Base-by-base conservation (phyloP, 1,140 invertebrate species). In the Dinothrombium tinctorium region DNA sequence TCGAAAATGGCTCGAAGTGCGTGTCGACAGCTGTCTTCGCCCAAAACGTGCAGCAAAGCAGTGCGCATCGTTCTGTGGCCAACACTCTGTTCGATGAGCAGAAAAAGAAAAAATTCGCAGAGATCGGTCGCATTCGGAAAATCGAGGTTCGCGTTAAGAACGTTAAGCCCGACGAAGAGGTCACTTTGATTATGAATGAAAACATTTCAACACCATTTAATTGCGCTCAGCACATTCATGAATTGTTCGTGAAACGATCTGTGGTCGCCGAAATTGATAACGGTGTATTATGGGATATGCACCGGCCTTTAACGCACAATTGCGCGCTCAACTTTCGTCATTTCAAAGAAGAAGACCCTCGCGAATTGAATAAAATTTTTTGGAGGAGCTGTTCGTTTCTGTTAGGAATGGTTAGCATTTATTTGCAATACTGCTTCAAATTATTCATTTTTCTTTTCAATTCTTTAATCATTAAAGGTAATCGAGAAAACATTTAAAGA, bases 351-450 rank as follows among this genome's bases (percentile, higher is more conserved):
- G 58, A 70, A 1, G 68, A 78, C 42, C 54, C 60, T 11, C 28
- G 20, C 21, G 22, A 49, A 8, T 44, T 52, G 9, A 67, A 68
- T 50, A 53, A 59, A 47, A 73, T 77, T 0, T 95, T 86, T 56
- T 94, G 87, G 87, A 64, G 82, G 36, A 76, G 75, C 1, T 87
- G 84, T 57, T 86, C 80, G 1, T 73, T 90, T 47, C 60, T 87
- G 35, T 54, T 94, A 1, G 52, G 52, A 14, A 37, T 46, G 31
- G 37, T 39, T 26, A 26, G 32, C 32, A 20, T 31, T 25, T 17
- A 17, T 15, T 11, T 29, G 21, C 24, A 4, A 8, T 5, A 21
- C 2, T 21, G 4, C 17, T 11, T 33, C 2, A 33, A 19, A 20
- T 40, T 4, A 26, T 40, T 14, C 14, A 6, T 33, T 15, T 15